Evolutionary conservation across 2,797 vertebrate genomes (phyloP).

Genomic region (Balearica regulorum): DNA sequence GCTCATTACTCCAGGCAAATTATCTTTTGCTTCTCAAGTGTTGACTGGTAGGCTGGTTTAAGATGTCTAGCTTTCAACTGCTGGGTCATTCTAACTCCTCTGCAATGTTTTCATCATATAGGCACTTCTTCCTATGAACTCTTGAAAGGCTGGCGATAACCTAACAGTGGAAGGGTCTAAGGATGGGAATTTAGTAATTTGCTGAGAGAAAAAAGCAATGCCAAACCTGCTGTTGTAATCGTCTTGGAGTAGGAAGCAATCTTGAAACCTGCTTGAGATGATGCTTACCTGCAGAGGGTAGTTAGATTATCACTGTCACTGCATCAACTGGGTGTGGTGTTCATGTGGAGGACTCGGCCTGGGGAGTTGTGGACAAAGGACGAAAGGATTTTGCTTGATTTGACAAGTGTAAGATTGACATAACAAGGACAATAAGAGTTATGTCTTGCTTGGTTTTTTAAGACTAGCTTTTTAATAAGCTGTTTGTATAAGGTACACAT

Average conservation of each 20-base stretch:
- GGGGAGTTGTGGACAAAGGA: not conserved
- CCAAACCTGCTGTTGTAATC: not conserved
- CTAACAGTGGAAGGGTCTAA: not conserved
- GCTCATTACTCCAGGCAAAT: constrained; percentile 6
- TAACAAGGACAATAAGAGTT: not conserved
- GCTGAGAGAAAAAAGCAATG: not conserved
- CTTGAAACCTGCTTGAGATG: not conserved
- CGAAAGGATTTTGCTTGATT: not conserved
- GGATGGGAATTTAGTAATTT: not conserved
- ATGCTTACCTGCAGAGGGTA: not conserved
- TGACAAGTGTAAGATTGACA: not conserved
- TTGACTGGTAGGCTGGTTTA: not conserved
- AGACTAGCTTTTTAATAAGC: not conserved
- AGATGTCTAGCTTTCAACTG: not conserved
- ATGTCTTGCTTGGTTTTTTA: not conserved
- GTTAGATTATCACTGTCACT: not conserved
- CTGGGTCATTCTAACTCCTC: not conserved
- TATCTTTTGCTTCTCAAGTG: not conserved
- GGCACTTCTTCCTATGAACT: not conserved
- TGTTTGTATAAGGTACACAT: not conserved
- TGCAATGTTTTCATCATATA: not conserved
- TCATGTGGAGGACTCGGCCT: not conserved
- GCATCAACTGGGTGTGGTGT: not conserved
- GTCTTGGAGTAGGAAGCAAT: not conserved
- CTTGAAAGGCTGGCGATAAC: not conserved